Percentiles rank a stretch among this genome's conserved stretches.
Conservation (phyloP, 2,113 vertebrate genomes). For the Centrocercus urophasianus region DNA sequence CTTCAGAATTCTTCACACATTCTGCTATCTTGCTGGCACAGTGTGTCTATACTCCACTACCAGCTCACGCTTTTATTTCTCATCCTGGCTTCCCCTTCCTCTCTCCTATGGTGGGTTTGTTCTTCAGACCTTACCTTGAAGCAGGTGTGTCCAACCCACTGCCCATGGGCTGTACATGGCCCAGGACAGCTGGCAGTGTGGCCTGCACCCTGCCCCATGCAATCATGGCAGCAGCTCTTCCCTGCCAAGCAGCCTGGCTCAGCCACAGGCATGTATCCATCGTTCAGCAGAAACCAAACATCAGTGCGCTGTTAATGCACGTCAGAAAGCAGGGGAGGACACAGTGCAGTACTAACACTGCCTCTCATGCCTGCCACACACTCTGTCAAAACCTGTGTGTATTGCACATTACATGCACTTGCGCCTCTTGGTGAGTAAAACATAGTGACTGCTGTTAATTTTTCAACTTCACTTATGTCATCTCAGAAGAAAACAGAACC, state of each 20-base stretch:
- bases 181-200: not conserved
- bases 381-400: not conserved
- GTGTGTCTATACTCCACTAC: not conserved
- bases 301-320: not conserved
- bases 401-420: not conserved
- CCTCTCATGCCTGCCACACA: not conserved
- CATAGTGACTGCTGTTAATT: not conserved
- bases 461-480: not conserved
- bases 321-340: not conserved
- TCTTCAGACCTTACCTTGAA: not conserved
- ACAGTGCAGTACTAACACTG: not conserved
- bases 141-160: not conserved
- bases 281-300: not conserved
- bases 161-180: too few species aligned
- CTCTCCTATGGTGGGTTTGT: not conserved
- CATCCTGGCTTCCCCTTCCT: not conserved
- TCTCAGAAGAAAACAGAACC: not conserved
- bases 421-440: not conserved
- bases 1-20: not conserved
- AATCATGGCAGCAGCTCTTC: not conserved
- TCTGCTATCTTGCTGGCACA: slow-evolving; percentile 15
- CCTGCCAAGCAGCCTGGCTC: not conserved
- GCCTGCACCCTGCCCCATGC: not conserved
- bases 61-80: not conserved
- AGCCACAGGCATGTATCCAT: not conserved